These are phyloP conservation scores for Eupithecia dodoneata DNA, from an alignment of 2,888 invertebrate species.

Conservation along the genomic window DNA sequence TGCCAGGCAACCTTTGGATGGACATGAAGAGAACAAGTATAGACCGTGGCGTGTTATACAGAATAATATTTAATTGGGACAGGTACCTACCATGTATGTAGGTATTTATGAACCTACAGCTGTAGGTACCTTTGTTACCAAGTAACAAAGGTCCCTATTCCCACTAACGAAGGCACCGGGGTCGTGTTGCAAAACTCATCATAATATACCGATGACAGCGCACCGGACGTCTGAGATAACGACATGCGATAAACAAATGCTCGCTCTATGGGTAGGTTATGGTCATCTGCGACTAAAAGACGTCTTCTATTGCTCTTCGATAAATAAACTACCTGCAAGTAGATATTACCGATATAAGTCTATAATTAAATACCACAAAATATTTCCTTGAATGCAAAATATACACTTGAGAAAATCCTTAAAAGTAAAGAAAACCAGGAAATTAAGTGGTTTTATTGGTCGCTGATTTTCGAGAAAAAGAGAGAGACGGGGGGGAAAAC, in stretches of 20 bases:
- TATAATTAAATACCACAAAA: not conserved
- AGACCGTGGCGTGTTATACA: too few relatives aligned
- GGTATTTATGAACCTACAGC: not conserved
- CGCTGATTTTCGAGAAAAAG: not conserved
- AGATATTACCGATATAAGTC: not conserved
- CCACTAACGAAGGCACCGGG: constrained; percentile 7
- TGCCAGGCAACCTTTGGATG: too few relatives aligned
- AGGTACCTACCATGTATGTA: not conserved
- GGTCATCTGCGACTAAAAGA: not conserved
- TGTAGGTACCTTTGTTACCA: not conserved
- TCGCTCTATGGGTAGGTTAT: not conserved
- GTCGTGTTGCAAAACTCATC: constrained; percentile 29
- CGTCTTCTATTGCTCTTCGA: not conserved
- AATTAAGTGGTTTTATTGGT: too few relatives aligned
- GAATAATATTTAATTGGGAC: too few relatives aligned
- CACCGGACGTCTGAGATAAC: constrained; percentile 19
- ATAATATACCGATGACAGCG: constrained; percentile 25
- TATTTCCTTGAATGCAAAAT: too few relatives aligned
- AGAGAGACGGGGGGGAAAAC: not conserved
- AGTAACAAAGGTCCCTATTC: constrained; percentile 7
- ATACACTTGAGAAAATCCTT: too few relatives aligned
- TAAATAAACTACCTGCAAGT: not conserved
- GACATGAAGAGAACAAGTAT: too few relatives aligned
- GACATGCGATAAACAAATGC: constrained; percentile 9
- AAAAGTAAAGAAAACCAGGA: too few relatives aligned